phyloP scores from a whole-genome alignment of 2,797 vertebrate genomes.

The Hyperoplus lanceolatus region DNA sequence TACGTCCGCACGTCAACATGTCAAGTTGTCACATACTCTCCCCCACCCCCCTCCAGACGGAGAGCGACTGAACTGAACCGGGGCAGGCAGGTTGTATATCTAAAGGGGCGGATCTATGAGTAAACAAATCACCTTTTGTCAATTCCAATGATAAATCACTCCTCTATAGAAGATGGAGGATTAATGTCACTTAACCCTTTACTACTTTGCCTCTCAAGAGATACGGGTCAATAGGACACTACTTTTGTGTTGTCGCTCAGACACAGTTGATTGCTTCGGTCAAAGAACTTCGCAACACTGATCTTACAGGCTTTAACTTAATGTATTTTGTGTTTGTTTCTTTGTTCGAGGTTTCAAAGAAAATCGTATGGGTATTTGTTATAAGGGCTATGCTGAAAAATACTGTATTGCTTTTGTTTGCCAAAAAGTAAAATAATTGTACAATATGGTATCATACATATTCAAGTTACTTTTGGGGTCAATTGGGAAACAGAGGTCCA shows the following conservation, averaged over 20 bases:
- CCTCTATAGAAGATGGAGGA: constrained; percentile 54
- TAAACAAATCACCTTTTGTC: constrained; percentile 80
- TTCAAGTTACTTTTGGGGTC: neutral
- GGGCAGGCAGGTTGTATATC: constrained; percentile 62
- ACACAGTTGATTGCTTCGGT: neutral
- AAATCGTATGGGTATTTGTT: no score
- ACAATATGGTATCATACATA: neutral
- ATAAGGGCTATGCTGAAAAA: neutral
- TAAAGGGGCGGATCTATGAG: constrained; percentile 64
- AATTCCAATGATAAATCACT: constrained; percentile 79
- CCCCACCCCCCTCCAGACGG: constrained; percentile 17
- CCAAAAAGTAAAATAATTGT: neutral
- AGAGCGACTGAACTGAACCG: constrained; percentile 61
- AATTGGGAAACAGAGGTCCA: neutral
- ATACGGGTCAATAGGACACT: constrained; percentile 32
- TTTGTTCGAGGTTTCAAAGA: neutral
- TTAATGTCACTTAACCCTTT: constrained; percentile 77
- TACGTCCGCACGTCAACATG: constrained; percentile 73
- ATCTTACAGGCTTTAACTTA: neutral
- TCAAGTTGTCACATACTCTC: constrained; percentile 70
- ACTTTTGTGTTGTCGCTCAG: constrained; percentile 1
- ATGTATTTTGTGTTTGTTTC: neutral
- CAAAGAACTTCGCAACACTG: neutral
- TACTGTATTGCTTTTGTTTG: neutral
- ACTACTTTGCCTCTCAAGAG: constrained; percentile 25